phyloP scores from a whole-genome alignment of 2,888 invertebrate species.

The Eretmocerus hayati region DNA sequence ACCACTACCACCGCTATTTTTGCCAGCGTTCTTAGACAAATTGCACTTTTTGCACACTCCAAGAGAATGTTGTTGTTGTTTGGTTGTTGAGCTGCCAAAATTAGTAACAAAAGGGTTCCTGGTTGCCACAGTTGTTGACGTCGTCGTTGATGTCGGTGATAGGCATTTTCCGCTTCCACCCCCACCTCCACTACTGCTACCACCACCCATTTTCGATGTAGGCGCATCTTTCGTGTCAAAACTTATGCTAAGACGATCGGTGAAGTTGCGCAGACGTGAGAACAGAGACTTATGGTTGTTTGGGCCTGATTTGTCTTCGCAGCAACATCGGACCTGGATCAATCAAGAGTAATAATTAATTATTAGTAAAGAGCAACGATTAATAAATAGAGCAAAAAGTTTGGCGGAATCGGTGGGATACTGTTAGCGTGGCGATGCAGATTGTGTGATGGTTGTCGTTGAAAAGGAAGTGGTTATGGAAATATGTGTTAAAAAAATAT shows the following conservation, averaged over 20 bases:
- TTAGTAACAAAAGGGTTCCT: conserved; percentile 28
- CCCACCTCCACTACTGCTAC: conserved; percentile 33
- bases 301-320: conserved; percentile 37
- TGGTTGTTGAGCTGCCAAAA: conserved; percentile 4
- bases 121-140: conserved; percentile 1
- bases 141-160: no score
- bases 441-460: no score
- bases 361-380: no score
- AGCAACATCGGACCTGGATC: conserved; percentile 30
- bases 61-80: no score
- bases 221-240: conserved; percentile 46
- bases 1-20: conserved; percentile 21
- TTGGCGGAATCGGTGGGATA: no score
- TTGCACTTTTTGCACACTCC: conserved; percentile 41
- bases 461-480: no score
- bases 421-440: no score
- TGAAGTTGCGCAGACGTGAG: conserved; percentile 51
- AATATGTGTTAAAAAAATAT: no score
- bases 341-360: no score
- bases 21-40: conserved; percentile 26
- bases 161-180: conserved; percentile 11
- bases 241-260: conserved; percentile 51
- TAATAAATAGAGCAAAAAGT: no score
- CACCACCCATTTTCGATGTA: conserved; percentile 18
- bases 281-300: conserved; percentile 48